These are phyloP conservation scores for Scaptomyza flava DNA, from an alignment of 2,888 invertebrate species.

Conservation along the genomic window DNA sequence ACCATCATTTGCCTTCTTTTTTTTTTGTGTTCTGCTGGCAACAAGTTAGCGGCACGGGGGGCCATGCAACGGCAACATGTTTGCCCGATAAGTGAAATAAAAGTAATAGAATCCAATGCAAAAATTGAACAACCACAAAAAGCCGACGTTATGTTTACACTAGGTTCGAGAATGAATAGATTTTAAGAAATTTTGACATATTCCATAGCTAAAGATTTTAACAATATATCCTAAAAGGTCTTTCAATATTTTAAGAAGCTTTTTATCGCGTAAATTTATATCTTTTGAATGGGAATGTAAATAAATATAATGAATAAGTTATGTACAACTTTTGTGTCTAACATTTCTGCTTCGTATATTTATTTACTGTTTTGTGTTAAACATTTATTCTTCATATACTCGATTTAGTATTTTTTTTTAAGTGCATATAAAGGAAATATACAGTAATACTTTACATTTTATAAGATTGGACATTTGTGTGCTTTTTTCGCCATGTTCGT, in stretches of 20 bases:
- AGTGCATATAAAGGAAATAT: background rate
- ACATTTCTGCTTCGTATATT: too few relatives aligned
- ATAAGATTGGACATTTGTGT: background rate
- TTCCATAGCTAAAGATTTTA: too few relatives aligned
- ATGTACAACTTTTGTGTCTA: too few relatives aligned
- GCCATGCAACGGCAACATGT: conserved; percentile 70
- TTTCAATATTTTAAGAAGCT: too few relatives aligned
- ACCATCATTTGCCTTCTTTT: conserved; percentile 43
- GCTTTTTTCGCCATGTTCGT: background rate
- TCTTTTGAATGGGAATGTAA: too few relatives aligned
- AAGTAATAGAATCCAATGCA: conserved; percentile 63
- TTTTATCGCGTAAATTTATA: too few relatives aligned
- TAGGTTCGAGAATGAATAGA: background rate
- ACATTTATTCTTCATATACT: background rate
- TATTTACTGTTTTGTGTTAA: too few relatives aligned
- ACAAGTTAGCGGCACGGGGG: conserved; percentile 56
- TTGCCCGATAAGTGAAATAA: conserved; percentile 73
- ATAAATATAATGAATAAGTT: too few relatives aligned
- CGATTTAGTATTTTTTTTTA: background rate
- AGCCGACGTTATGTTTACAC: conserved; percentile 39
- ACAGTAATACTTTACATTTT: background rate
- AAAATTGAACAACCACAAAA: background rate
- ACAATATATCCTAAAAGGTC: too few relatives aligned
- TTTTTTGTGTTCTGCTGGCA: conserved; percentile 33
- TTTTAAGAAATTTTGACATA: too few relatives aligned